These are phyloP conservation scores for Calameuta pallipes DNA, from an alignment of 2,888 invertebrate genomes.

Conservation along the genomic window DNA sequence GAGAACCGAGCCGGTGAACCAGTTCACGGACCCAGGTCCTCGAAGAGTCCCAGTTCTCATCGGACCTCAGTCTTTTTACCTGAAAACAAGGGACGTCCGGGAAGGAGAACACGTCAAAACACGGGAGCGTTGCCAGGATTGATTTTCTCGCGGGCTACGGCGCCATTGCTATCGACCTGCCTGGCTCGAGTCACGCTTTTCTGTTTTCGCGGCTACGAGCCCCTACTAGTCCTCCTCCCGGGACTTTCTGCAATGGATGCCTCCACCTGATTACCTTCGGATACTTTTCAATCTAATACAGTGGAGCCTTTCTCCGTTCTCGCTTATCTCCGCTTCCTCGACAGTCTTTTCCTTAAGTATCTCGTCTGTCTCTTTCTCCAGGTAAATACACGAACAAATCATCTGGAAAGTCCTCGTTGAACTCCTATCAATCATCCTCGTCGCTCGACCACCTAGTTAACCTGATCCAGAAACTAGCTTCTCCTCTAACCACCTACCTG, in stretches of 20 bases:
- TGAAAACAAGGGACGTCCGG: background rate
- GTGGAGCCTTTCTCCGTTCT: background rate
- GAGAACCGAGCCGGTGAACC: background rate
- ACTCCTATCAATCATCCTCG: background rate
- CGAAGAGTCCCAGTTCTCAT: background rate
- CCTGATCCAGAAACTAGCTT: background rate
- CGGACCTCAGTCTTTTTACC: background rate
- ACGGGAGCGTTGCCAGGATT: slow-evolving; percentile 53
- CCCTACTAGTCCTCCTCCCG: slow-evolving; percentile 1
- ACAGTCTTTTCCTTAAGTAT: background rate
- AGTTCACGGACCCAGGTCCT: background rate
- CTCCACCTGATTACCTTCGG: background rate
- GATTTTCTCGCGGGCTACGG: slow-evolving; percentile 59
- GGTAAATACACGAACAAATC: background rate
- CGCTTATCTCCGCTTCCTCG: background rate
- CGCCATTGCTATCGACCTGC: slow-evolving; percentile 64
- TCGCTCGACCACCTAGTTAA: background rate
- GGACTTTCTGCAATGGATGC: background rate
- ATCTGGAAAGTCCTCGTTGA: background rate
- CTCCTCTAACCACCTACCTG: background rate
- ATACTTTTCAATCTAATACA: background rate
- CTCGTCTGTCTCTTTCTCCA: background rate
- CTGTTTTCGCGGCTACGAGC: slow-evolving; percentile 22
- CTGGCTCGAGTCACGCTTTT: slow-evolving; percentile 42
- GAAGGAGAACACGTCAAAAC: slow-evolving; percentile 46